phyloP scores from a whole-genome alignment of 2,113 vertebrate species.

The Poecilia latipinna region DNA sequence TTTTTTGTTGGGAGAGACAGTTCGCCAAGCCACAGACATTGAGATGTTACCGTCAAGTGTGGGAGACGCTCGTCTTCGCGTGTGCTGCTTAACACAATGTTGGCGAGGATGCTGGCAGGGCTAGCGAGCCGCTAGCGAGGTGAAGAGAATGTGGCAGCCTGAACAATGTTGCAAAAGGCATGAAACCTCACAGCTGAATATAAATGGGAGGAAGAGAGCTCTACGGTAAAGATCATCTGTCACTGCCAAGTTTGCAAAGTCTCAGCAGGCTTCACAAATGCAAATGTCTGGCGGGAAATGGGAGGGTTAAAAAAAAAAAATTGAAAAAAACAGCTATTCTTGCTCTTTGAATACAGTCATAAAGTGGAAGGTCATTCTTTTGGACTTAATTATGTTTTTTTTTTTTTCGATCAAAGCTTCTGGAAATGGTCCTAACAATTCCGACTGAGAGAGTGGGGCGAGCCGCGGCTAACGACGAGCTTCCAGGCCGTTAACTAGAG shows the following conservation, averaged over 20 bases:
- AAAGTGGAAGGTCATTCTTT: constrained; percentile 2
- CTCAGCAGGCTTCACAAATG: constrained; percentile 52
- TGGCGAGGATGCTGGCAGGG: constrained; percentile 37
- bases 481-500: constrained; percentile 30
- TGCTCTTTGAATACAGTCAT: constrained; percentile 11
- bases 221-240: constrained; percentile 51
- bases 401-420: background rate
- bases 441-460: background rate
- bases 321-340: background rate
- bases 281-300: background rate
- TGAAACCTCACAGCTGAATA: constrained; percentile 51
- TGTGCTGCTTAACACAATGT: constrained; percentile 34
- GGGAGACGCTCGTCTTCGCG: constrained; percentile 48
- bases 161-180: constrained; percentile 49
- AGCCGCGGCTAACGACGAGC: constrained; percentile 36
- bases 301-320: background rate
- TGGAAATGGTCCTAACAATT: constrained; percentile 8
- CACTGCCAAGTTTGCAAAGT: constrained; percentile 56
- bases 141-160: constrained; percentile 46
- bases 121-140: constrained; percentile 19
- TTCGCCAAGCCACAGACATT: background rate
- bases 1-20: background rate
- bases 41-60: constrained; percentile 37
- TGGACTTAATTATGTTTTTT: background rate
- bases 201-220: constrained; percentile 50